These are phyloP conservation scores for Ectobius pallidus DNA, from an alignment of 2,888 invertebrate species.

Conservation along the genomic window DNA sequence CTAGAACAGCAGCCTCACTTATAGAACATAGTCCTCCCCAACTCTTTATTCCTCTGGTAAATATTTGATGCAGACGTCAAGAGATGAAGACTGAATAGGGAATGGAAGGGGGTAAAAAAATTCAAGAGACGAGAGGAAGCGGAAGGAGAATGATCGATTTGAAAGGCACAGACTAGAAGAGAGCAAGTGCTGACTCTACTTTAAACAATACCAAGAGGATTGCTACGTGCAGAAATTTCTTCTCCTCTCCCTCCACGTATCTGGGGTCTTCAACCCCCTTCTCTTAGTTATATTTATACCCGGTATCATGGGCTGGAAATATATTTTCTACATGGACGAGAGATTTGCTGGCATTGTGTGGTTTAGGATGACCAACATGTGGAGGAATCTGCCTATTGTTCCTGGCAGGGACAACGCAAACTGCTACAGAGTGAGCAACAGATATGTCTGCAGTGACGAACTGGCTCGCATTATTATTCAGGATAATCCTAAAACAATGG, in stretches of 20 bases:
- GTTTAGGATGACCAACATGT: neutral
- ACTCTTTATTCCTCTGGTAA: neutral
- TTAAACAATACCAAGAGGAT: too few species aligned
- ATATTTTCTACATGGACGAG: constrained; percentile 4
- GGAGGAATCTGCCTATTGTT: neutral
- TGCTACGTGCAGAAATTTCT: too few species aligned
- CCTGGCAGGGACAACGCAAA: neutral
- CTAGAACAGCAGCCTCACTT: neutral
- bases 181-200: neutral
- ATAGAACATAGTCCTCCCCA: neutral
- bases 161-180: too few species aligned
- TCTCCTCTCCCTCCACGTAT: neutral
- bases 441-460: neutral
- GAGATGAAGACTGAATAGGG: neutral
- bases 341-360: neutral
- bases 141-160: constrained; percentile 7
- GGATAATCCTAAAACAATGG: too few species aligned
- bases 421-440: neutral
- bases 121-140: too few species aligned
- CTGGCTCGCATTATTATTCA: too few species aligned
- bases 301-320: neutral
- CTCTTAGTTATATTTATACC: neutral
- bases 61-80: constrained; percentile 17
- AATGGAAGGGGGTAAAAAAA: too few species aligned
- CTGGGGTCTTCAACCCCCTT: too few species aligned